Evolutionary conservation across 2,888 invertebrate species (phyloP), one percentile per base, ranked within the genome.

Genomic region (Euproctis similis): DNA sequence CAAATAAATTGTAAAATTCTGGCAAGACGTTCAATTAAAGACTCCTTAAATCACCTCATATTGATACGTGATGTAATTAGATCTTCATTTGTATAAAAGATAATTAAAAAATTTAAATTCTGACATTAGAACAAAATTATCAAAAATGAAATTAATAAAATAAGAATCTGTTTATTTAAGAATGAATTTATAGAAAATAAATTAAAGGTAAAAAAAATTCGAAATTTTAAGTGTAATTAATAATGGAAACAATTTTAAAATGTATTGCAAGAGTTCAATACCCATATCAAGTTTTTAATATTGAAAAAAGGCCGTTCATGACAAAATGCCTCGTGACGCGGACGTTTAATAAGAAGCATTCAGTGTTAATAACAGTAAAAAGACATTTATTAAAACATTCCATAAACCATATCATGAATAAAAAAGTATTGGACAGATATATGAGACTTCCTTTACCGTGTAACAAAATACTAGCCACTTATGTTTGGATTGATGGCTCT

Each of bases 401-500:
- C n/a, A 73, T 82, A 7, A 82, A 81, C 42, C 82, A 82, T 34
- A 80, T 82, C 11, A 44, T 85, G 43, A 74, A 59, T 46, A 86
- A 82, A 48, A 81, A 78, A 42, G 62, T 86, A 9, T 53, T 86
- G 50, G 85, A 86, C 44, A 71, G 78, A 35, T 89, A 88, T 53
- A 47, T 88, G 59, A 73, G 85, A 35, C 72, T 91, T 14, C 87
- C 88, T 4, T 66, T 86, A 28, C 88, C 88, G 2, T 85, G 86
- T 38, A 86, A 87, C 42, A 87, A 87, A 42, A 76, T 88, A 14
- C 85, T 90, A 52, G 90, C 89, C 4, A 90, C 90, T 6, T 93
- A 93, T 59, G 71, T 92, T 4, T 93, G 93, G 93, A 91, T 93
- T 39, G 93, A 93, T 56, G 92, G 92, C 9, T 90, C 90, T 1